Percentiles rank a stretch among this genome's conserved stretches.
These are phyloP conservation scores for Cyrtorhinus lividipennis DNA, from an alignment of 1,140 invertebrate genomes.

Conservation along the genomic window DNA sequence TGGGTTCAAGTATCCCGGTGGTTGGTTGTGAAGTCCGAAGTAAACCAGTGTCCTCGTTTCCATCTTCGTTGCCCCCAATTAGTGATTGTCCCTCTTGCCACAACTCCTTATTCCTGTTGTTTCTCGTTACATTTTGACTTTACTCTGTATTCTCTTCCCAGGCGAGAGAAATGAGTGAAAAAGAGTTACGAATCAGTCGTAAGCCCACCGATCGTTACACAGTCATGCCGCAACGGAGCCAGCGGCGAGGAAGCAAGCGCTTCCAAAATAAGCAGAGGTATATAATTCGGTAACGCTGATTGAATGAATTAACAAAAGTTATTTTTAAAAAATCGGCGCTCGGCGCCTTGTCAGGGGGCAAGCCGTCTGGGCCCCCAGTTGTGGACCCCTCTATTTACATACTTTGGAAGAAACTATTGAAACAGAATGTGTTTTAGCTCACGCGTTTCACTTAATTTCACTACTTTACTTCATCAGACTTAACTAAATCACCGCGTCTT, in stretches of 20 bases:
- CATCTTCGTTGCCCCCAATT: not conserved
- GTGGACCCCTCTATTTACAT: too few relatives aligned
- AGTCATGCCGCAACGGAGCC: conserved; percentile 8
- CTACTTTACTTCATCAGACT: too few relatives aligned
- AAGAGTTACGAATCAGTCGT: conserved; percentile 7
- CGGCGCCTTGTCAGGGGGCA: too few relatives aligned
- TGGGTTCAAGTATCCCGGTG: not conserved
- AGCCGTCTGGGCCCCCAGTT: too few relatives aligned
- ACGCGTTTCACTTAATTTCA: too few relatives aligned
- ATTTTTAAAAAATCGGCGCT: too few relatives aligned
- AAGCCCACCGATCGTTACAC: conserved; percentile 11
- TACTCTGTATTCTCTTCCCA: not conserved
- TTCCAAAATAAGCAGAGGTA: conserved; percentile 12
- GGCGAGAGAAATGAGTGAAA: conserved; percentile 1
- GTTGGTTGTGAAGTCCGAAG: not conserved
- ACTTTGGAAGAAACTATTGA: too few relatives aligned
- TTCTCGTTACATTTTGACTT: not conserved
- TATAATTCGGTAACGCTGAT: too few relatives aligned
- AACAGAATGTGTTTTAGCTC: too few relatives aligned
- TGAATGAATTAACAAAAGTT: too few relatives aligned
- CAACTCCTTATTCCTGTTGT: not conserved
- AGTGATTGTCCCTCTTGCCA: not conserved
- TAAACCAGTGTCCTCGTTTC: not conserved
- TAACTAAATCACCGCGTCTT: too few relatives aligned
- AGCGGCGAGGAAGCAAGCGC: conserved; percentile 10